These are phyloP conservation scores for Cydia amplana DNA, from an alignment of 1,140 invertebrate species.

Conservation along the genomic window DNA sequence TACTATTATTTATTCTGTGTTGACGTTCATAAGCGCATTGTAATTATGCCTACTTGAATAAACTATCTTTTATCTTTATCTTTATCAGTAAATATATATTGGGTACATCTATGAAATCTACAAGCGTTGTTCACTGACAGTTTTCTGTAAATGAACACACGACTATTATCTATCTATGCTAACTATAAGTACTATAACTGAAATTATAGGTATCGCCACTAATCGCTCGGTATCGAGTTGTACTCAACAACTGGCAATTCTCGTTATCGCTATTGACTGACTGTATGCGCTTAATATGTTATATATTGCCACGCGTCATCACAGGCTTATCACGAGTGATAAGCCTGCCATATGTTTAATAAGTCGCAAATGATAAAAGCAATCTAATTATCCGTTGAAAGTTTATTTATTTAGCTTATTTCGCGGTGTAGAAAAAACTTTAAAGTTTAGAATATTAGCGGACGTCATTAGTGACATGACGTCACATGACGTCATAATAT, in stretches of 20 bases:
- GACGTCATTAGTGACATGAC: too few species aligned
- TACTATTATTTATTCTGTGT: too few species aligned
- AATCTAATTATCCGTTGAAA: conserved; percentile 8
- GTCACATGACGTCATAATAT: too few species aligned
- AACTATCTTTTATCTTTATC: too few species aligned
- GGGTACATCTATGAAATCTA: not conserved
- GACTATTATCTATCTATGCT: not conserved
- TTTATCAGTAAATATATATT: too few species aligned
- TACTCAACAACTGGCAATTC: not conserved
- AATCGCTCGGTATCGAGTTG: conserved; percentile 6
- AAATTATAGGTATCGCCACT: conserved; percentile 3
- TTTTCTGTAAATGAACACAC: not conserved
- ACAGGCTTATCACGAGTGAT: not conserved
- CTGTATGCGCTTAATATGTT: conserved; percentile 7
- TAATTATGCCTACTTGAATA: too few species aligned
- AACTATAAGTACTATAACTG: not conserved
- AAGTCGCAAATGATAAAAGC: conserved; percentile 16
- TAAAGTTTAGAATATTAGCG: too few species aligned
- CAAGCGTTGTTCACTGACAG: not conserved
- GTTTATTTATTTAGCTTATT: not conserved
- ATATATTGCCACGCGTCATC: conserved; percentile 18
- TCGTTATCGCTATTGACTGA: conserved; percentile 14
- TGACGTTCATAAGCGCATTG: too few species aligned
- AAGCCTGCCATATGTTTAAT: conserved; percentile 3
- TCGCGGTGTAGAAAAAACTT: not conserved